A percentile compares a stretch with the other conserved stretches of the same genome.
Conservation (phyloP, 2,888 invertebrate species). For the Idaea straminata region DNA sequence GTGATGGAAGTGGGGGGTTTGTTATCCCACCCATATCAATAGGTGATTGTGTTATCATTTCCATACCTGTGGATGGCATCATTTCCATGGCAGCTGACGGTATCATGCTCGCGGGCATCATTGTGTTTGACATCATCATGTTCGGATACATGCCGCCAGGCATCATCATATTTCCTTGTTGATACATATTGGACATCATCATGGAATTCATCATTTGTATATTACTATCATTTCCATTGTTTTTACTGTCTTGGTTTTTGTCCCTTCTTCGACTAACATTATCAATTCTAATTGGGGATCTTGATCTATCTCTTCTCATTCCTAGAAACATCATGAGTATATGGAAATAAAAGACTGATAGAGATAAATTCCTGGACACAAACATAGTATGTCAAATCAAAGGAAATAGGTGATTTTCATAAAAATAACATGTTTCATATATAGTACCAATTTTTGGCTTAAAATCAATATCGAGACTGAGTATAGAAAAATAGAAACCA, state of each 20-base stretch:
- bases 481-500: no score
- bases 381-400: no score
- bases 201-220: slow-evolving; percentile 52
- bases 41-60: slow-evolving; percentile 51
- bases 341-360: no score
- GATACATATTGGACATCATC: slow-evolving; percentile 68
- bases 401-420: no score
- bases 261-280: slow-evolving; percentile 52
- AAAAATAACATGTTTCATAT: no score
- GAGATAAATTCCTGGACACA: no score
- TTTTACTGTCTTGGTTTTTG: slow-evolving; percentile 35
- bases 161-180: slow-evolving; percentile 74
- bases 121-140: slow-evolving; percentile 53
- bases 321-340: slow-evolving; percentile 19
- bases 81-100: slow-evolving; percentile 55
- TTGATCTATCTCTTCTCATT: slow-evolving; percentile 51
- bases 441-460: no score
- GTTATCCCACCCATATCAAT: slow-evolving; percentile 58
- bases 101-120: slow-evolving; percentile 55
- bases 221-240: slow-evolving; percentile 24
- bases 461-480: no score
- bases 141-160: slow-evolving; percentile 55
- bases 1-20: slow-evolving; percentile 39
- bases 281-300: slow-evolving; percentile 57
- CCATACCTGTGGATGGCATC: slow-evolving; percentile 51